Conservation (phyloP, 2,797 vertebrate genomes). For the Coregonus ussuriensis region DNA sequence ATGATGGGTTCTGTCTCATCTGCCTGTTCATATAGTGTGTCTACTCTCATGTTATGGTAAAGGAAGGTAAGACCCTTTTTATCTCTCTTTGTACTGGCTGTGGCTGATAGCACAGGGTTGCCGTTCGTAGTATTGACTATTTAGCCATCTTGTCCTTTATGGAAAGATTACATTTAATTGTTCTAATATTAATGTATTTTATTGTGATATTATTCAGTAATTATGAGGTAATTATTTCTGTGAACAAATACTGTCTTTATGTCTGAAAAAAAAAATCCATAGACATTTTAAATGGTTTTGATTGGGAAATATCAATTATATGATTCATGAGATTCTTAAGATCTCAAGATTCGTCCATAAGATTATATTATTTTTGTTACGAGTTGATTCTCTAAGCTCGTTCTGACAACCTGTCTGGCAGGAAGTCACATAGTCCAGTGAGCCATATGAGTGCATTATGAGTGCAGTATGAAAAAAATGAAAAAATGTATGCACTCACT, state of each 20-base stretch:
- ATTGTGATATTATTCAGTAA: not conserved
- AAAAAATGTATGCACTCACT: no score
- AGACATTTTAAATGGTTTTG: not conserved
- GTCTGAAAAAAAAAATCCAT: not conserved
- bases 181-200: not conserved
- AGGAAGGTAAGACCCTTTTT: conserved; percentile 70
- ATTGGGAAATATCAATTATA: not conserved
- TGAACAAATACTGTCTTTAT: not conserved
- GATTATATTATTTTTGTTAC: not conserved
- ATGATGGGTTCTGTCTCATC: conserved; percentile 69
- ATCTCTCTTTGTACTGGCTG: conserved; percentile 46
- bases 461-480: not conserved
- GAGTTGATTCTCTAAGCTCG: not conserved
- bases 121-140: not conserved
- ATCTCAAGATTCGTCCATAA: not conserved
- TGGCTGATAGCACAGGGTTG: conserved; percentile 11
- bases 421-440: not conserved
- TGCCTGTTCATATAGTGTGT: conserved; percentile 37
- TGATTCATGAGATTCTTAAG: not conserved
- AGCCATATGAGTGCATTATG: not conserved
- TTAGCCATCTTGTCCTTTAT: not conserved
- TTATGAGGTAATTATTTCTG: not conserved
- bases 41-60: conserved; percentile 39
- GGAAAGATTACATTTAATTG: not conserved
- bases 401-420: not conserved